phyloP scores from a whole-genome alignment of 2,797 vertebrate species.

The Macrochelys suwanniensis region DNA sequence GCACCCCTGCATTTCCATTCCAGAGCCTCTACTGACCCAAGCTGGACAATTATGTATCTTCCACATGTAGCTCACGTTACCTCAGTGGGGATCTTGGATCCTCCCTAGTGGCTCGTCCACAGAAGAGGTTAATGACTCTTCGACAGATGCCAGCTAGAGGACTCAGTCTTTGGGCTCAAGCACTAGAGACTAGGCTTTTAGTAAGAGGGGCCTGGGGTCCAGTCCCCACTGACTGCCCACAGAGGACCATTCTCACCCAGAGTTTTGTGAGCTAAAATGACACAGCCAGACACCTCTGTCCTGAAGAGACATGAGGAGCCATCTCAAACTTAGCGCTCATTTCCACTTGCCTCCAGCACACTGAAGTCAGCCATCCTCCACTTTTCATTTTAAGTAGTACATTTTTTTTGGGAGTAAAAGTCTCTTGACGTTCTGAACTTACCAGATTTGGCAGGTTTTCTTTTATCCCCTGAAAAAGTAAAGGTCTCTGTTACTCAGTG shows the following conservation, averaged over 20 bases:
- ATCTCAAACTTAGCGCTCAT: neutral
- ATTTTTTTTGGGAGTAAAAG: neutral
- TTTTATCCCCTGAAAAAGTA: conserved; percentile 73
- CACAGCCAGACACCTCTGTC: neutral
- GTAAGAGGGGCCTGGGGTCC: neutral
- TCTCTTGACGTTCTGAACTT: conserved; percentile 57
- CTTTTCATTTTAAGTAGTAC: no score
- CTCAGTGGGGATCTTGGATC: neutral
- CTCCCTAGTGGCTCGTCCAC: neutral
- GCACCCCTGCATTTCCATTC: neutral
- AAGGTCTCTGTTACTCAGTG: conserved; percentile 1
- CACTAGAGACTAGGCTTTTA: neutral
- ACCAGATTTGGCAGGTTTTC: conserved; percentile 71
- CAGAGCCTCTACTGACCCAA: neutral
- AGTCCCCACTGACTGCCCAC: neutral
- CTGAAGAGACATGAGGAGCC: neutral
- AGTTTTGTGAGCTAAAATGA: neutral
- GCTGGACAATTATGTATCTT: neutral
- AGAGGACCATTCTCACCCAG: no score
- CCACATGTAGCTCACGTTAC: neutral
- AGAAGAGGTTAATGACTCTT: neutral
- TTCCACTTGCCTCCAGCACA: neutral
- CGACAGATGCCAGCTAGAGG: neutral
- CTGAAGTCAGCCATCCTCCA: neutral
- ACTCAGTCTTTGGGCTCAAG: neutral